Evolutionary conservation across 2,113 vertebrate genomes (phyloP).

Genomic region (Corythornis cristatus): DNA sequence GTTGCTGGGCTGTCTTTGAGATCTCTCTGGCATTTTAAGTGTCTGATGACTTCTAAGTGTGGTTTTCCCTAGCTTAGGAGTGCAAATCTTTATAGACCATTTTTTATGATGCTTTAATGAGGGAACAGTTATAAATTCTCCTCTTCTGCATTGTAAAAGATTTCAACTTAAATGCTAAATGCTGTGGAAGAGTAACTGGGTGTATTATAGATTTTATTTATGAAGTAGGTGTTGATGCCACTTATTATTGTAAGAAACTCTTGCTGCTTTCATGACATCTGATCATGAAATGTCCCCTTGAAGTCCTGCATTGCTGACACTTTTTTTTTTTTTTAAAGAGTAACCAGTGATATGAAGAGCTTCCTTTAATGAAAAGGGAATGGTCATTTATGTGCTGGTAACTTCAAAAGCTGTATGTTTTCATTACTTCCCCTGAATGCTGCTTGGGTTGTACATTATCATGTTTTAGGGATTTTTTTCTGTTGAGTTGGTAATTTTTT

Average conservation of each 20-base stretch:
- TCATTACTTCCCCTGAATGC: background rate
- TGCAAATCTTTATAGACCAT: background rate
- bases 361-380: background rate
- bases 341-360: background rate
- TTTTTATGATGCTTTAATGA: background rate
- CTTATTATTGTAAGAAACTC: background rate
- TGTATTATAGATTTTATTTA: background rate
- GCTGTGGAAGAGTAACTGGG: background rate
- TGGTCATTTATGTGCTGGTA: background rate
- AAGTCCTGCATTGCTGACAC: background rate
- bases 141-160: background rate
- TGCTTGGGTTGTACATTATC: background rate
- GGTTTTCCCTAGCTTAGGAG: background rate
- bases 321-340: background rate
- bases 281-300: background rate
- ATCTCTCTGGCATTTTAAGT: background rate
- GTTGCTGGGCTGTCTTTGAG: background rate
- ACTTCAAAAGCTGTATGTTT: background rate
- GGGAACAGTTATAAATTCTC: background rate
- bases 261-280: background rate
- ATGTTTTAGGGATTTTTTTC: background rate
- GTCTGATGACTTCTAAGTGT: background rate
- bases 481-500: background rate
- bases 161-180: background rate
- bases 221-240: background rate